Evolutionary conservation across 2,888 invertebrate genomes (phyloP), one percentile per base, ranked within the genome.

Genomic region (Ophion slaviceki): DNA sequence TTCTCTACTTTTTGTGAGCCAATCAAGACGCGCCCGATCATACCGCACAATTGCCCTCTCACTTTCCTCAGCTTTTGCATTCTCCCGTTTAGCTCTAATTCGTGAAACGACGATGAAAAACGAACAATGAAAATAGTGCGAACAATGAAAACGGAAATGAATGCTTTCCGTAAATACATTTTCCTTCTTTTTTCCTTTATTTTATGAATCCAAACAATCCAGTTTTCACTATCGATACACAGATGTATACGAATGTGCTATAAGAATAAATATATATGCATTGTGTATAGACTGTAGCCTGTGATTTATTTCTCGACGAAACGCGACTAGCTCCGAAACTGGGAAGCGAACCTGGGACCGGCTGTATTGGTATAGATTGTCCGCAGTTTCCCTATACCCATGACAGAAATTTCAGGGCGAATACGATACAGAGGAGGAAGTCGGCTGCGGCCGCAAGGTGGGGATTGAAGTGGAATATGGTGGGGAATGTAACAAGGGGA

Each of bases 1-100:
- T 96, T 0, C 94, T 97, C 0, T 97, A 96, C 91, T 97, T 96
- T 92, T 94, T 97, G 64, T 97, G 96, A 95, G 14, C 53, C 53
- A 14, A 14, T 5, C 14, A 5, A 53, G 5, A 53, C 53, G 5
- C 53, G 53, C 53, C 5, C 17, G 53, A 53, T 11, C 47, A 11
- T 47, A 14, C 47, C 10, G 11, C 8, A 47, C 47, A 47, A 47
- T 1, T 17, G 53, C 53, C 3, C 5, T 14, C 11, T 53, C 5
- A 17, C 17, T 4, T 47, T 14, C 17, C 0, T 14, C 11, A 53
- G 4, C 3, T 17, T 17, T 1, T 53, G 53, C 53, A 53, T 53
- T 53, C 17, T 3, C 40, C 40, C 40, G 7, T 14, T 5, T 17
- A 53, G 17, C 17, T 14, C 53, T 17, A 53, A 4, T 53, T 53